Evolutionary conservation across 2,888 invertebrate genomes (phyloP).

Genomic region (Lydus trimaculatus): DNA sequence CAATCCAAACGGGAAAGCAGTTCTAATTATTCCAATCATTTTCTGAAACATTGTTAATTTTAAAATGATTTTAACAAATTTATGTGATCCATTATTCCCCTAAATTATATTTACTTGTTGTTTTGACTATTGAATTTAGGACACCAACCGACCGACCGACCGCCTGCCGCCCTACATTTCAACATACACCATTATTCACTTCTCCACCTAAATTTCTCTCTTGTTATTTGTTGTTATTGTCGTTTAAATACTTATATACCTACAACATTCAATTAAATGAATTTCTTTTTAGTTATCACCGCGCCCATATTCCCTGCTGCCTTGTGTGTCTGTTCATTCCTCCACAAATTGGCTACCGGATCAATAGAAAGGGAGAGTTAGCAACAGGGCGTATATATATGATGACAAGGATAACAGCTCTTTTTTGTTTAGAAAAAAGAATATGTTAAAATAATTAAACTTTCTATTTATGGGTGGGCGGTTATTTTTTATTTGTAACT

Average conservation of each 20-base stretch:
- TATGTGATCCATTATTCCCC: too few relatives aligned
- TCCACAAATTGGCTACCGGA: constrained; percentile 26
- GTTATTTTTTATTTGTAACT: neutral
- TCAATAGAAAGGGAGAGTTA: constrained; percentile 45
- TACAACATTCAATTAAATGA: too few relatives aligned
- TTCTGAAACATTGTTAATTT: too few relatives aligned
- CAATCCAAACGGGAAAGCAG: too few relatives aligned
- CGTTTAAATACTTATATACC: too few relatives aligned
- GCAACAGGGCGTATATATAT: constrained; percentile 36
- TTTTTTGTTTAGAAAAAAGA: neutral
- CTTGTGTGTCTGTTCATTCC: constrained; percentile 17
- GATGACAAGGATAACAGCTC: neutral
- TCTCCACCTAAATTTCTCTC: neutral
- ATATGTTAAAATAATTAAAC: neutral
- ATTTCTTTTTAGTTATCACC: neutral
- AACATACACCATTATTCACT: neutral
- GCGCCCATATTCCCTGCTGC: constrained; percentile 25
- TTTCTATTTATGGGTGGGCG: neutral
- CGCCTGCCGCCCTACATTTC: neutral
- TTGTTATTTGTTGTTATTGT: neutral
- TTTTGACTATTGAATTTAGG: neutral
- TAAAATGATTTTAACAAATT: too few relatives aligned
- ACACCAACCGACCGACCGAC: too few relatives aligned
- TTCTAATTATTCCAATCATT: too few relatives aligned
- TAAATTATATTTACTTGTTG: neutral